A percentile compares a stretch with the other conserved stretches of the same genome.
phyloP scores from a whole-genome alignment of 2,113 vertebrate genomes.

The Carassius auratus region DNA sequence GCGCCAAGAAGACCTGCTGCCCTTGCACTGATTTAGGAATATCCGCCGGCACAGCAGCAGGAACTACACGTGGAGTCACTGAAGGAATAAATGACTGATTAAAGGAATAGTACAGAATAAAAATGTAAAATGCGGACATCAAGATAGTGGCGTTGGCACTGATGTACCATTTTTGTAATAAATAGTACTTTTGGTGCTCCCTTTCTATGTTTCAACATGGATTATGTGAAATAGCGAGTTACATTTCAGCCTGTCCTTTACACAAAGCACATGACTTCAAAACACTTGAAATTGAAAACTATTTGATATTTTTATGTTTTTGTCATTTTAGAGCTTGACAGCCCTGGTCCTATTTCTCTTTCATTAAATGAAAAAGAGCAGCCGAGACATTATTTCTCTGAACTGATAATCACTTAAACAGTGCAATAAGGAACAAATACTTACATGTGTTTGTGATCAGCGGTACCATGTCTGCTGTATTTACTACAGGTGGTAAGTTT shows the following conservation, averaged over 20 bases:
- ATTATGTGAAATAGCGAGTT: neutral
- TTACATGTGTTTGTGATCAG: constrained; percentile 76
- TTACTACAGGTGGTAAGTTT: constrained; percentile 69
- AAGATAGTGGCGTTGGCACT: neutral
- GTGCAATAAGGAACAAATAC: constrained; percentile 37
- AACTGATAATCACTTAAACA: neutral
- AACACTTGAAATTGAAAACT: no score
- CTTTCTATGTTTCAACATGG: neutral
- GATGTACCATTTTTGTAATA: neutral
- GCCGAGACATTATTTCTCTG: neutral
- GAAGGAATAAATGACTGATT: neutral
- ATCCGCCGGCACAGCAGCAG: constrained; percentile 57
- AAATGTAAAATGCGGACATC: neutral
- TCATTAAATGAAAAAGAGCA: neutral
- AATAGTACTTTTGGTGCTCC: neutral
- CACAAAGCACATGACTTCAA: no score
- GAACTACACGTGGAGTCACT: constrained; percentile 20
- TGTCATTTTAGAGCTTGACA: neutral
- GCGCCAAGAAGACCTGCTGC: constrained; percentile 84
- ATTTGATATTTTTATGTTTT: neutral
- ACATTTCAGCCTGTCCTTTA: no score
- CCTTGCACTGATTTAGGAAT: constrained; percentile 75
- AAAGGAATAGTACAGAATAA: neutral
- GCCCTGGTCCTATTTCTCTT: neutral
- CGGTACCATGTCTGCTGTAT: constrained; percentile 74